Base-by-base conservation (phyloP, 2,797 vertebrate genomes). In the Pseudochaenichthys georgianus region DNA sequence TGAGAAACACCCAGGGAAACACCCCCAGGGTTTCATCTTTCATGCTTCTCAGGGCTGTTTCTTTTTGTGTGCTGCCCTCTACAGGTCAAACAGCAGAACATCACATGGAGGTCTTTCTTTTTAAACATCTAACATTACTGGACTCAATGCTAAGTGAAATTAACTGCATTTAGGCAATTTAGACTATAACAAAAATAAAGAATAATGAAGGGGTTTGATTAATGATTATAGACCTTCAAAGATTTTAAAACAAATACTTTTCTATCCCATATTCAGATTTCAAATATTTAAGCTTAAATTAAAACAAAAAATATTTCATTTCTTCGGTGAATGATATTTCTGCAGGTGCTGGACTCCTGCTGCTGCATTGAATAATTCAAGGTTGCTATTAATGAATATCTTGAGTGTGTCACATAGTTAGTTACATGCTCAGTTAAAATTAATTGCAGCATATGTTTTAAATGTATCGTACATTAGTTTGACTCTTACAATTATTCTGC, bases 11-110 rank as follows among this genome's bases (percentile, higher is more conserved):
- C 28, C 28, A 28, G 28, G 28, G 28, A 28, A 28, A 28, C 28
- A 28, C 28, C 28, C 28, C 28, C 28, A 34, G 21, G 5, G 34
- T 58, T 80, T 61, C 17, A 67, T 53, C 15, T 47, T 41, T 47
- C 15, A 46, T 53, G 52, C 19, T 1, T 42, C 34, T 28, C 6
- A 8, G 34, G 15, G 31, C 6, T n/a, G 12, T 72, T 66, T 17
- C 60, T 81, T 72, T 50, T 51, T 45, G 5, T 75, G 31, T 84
- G 87, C 87, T 92, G 90, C 91, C 86, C 86, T 86, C 91, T 89
- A 72, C 46, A 89, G 91, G 12, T 55, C 59, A 72, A 62, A 82
- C 1, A 60, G 34, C 1, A 0, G 31, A 74, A 61, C n/a, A 52
- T 16, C 75, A 77, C 52, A 47, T 4, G 51, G 23, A 63, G 13